Percentiles rank a stretch among this genome's conserved stretches.
phyloP scores from a whole-genome alignment of 2,113 vertebrate genomes.

The Nerophis lumbriciformis region DNA sequence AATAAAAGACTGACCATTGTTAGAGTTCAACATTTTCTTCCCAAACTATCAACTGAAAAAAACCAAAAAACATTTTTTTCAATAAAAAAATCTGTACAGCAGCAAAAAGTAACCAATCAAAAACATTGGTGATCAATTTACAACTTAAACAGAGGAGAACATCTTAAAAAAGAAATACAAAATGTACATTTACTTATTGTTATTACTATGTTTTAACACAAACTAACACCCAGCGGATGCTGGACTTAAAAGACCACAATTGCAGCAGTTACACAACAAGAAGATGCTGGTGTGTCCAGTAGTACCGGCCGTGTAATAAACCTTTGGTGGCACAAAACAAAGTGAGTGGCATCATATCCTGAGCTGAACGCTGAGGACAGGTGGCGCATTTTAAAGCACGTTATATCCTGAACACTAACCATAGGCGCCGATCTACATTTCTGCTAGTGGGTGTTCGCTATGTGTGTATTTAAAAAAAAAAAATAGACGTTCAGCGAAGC shows the following conservation, averaged over 20 bases:
- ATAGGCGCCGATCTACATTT: too few relatives aligned
- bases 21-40: conserved; percentile 6
- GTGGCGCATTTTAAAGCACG: neutral
- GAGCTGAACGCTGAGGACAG: neutral
- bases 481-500: too few relatives aligned
- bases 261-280: neutral
- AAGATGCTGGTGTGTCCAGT: neutral
- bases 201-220: neutral
- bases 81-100: conserved; percentile 45
- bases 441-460: too few relatives aligned
- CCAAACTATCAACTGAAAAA: conserved; percentile 27
- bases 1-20: conserved; percentile 16
- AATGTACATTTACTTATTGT: neutral
- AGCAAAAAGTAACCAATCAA: conserved; percentile 36
- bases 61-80: conserved; percentile 3
- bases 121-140: conserved; percentile 17
- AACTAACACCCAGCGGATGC: neutral
- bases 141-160: conserved; percentile 18
- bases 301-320: neutral
- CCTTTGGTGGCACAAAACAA: neutral
- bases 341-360: neutral
- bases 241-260: neutral
- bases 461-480: too few relatives aligned
- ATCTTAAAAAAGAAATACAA: neutral
- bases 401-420: neutral